Conservation (phyloP, 2,113 vertebrate genomes). For the Hippoglossus stenolepis region DNA sequence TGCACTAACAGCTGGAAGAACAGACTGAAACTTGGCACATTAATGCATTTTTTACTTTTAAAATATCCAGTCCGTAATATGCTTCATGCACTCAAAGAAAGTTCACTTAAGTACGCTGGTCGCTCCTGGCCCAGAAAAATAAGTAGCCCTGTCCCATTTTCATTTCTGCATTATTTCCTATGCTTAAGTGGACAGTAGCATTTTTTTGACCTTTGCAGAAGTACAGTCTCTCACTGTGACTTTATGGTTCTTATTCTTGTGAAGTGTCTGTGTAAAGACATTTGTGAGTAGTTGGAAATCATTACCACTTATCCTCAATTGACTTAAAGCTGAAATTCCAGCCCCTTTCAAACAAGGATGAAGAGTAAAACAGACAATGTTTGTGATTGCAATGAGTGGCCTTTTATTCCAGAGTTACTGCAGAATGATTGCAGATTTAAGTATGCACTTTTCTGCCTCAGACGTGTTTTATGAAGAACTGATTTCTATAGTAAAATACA, state of each 20-base stretch:
- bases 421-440: slow-evolving; percentile 1
- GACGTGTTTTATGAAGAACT: slow-evolving; percentile 2
- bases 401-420: slow-evolving; percentile 13
- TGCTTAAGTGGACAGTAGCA: no score
- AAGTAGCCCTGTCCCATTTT: background rate
- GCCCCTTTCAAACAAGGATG: background rate
- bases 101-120: background rate
- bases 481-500: slow-evolving; percentile 25
- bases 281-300: background rate
- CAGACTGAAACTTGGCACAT: no score
- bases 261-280: background rate
- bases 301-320: background rate
- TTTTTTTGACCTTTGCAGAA: background rate
- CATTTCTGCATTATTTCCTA: background rate
- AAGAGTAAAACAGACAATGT: slow-evolving; percentile 11
- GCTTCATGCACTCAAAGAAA: background rate
- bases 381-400: slow-evolving; percentile 14
- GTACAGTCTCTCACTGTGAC: background rate
- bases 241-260: background rate
- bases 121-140: background rate
- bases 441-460: background rate
- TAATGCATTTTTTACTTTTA: no score
- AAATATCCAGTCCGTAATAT: no score
- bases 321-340: background rate
- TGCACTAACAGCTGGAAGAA: no score